Evolutionary conservation across 2,113 vertebrate genomes (phyloP).

Genomic region (Amblyopsis rosae): DNA sequence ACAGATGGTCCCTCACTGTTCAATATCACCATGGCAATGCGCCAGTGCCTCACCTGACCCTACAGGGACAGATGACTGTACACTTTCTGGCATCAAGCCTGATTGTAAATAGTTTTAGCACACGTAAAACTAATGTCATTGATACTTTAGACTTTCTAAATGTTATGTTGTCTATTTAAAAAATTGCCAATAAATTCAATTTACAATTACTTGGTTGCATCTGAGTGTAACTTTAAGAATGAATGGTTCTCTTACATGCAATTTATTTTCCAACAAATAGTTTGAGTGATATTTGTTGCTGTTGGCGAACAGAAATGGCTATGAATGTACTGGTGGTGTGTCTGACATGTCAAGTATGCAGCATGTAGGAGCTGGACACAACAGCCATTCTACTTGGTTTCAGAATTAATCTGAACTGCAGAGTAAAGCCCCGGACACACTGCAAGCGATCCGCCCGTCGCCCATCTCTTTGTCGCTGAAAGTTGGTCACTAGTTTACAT

Average conservation of each 20-base stretch:
- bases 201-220: conserved; percentile 50
- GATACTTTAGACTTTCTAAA: conserved; percentile 65
- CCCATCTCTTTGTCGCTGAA: conserved; percentile 14
- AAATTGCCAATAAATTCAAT: conserved; percentile 75
- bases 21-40: conserved; percentile 39
- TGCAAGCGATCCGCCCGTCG: conserved; percentile 4
- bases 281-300: background rate
- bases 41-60: conserved; percentile 31
- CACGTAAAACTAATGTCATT: conserved; percentile 69
- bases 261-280: background rate
- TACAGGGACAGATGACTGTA: conserved; percentile 73
- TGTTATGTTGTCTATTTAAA: conserved; percentile 68
- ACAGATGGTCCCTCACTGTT: conserved; percentile 66
- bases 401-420: conserved; percentile 49
- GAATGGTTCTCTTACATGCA: background rate
- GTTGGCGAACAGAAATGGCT: background rate
- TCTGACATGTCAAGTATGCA: conserved; percentile 67
- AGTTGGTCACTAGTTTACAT: background rate
- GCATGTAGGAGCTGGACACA: conserved; percentile 70
- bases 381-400: conserved; percentile 62
- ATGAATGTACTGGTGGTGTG: conserved; percentile 40
- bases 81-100: conserved; percentile 71
- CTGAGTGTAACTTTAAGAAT: background rate
- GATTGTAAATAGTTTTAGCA: conserved; percentile 81
- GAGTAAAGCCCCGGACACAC: conserved; percentile 22